Conservation (phyloP, 2,113 vertebrate species). For the Paracyprichromis sp. region DNA sequence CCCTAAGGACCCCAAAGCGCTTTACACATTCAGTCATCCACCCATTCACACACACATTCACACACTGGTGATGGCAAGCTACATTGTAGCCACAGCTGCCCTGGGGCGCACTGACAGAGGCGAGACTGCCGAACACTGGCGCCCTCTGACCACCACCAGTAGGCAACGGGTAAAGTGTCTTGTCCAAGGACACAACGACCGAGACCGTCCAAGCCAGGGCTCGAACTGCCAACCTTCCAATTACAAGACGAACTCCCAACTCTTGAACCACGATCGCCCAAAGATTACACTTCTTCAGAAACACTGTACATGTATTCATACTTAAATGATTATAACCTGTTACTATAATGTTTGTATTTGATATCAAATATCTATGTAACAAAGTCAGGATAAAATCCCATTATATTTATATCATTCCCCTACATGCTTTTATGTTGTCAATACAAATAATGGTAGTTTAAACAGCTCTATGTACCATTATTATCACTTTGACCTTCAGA, state of each 20-base stretch:
- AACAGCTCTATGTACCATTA: neutral
- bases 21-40: too few species aligned
- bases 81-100: neutral
- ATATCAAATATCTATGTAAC: neutral
- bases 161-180: neutral
- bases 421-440: neutral
- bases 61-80: neutral
- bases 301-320: neutral
- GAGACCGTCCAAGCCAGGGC: neutral
- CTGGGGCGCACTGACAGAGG: neutral
- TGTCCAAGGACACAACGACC: neutral
- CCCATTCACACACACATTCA: too few species aligned
- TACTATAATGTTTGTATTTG: neutral
- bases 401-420: neutral
- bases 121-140: neutral
- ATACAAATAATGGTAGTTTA: neutral
- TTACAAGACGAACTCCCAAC: accelerated
- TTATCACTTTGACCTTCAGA: neutral
- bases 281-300: neutral
- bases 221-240: neutral
- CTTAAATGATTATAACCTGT: neutral
- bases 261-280: neutral
- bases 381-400: neutral
- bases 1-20: too few species aligned
- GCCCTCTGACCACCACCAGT: neutral